These are phyloP conservation scores for Magallana angulata DNA, from an alignment of 1,140 invertebrate species.

Conservation along the genomic window DNA sequence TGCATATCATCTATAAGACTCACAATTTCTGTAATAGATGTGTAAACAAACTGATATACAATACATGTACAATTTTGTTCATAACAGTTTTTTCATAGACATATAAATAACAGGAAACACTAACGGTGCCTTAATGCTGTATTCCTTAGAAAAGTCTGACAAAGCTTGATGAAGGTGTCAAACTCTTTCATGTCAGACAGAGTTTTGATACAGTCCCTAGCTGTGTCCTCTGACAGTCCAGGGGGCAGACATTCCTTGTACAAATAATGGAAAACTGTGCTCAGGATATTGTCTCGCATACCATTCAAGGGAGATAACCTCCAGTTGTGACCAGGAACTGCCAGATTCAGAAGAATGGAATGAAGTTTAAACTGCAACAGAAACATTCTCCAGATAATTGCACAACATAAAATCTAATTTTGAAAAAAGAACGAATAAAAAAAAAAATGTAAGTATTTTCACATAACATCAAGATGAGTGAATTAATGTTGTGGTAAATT, in stretches of 20 bases:
- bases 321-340: slow-evolving; percentile 82
- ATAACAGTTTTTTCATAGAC: no score
- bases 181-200: slow-evolving; percentile 81
- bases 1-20: slow-evolving; percentile 84
- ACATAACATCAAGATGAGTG: neutral
- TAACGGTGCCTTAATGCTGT: slow-evolving; percentile 84
- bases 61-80: neutral
- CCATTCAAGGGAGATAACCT: slow-evolving; percentile 78
- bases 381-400: neutral
- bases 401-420: no score
- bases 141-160: slow-evolving; percentile 83
- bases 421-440: neutral
- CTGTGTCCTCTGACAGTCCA: slow-evolving; percentile 82
- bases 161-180: slow-evolving; percentile 81
- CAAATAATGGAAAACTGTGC: slow-evolving; percentile 83
- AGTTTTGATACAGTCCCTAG: slow-evolving; percentile 81
- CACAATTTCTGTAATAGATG: slow-evolving; percentile 82
- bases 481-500: no score
- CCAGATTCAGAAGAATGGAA: slow-evolving; percentile 82
- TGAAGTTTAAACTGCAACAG: slow-evolving; percentile 83
- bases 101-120: slow-evolving; percentile 55
- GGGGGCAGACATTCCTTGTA: slow-evolving; percentile 84
- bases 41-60: neutral
- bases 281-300: slow-evolving; percentile 82
- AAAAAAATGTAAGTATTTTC: neutral